Percentiles rank a stretch among this genome's conserved stretches.
phyloP scores from a whole-genome alignment of 2,113 vertebrate species.

The Eudyptes chrysolophus region DNA sequence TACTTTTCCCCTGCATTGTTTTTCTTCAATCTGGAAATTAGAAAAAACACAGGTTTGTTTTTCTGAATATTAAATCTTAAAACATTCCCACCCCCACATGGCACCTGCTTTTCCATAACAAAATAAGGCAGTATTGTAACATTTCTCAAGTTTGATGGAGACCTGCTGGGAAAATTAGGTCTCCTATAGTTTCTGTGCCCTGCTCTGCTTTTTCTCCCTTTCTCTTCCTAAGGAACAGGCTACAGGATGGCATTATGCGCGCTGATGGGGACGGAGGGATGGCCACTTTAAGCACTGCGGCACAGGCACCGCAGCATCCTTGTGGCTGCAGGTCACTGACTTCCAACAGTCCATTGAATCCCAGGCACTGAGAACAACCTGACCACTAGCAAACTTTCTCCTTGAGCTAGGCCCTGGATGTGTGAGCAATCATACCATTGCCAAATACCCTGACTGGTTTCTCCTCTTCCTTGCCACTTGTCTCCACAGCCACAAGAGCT shows the following conservation, averaged over 20 bases:
- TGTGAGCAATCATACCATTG: rapidly evolving
- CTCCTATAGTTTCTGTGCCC: neutral
- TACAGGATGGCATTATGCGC: rapidly evolving
- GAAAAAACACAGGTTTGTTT: neutral
- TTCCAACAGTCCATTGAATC: neutral
- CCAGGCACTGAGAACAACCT: neutral
- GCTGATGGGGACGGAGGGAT: neutral
- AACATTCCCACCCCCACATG: neutral
- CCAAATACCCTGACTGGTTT: neutral
- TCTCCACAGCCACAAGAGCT: neutral
- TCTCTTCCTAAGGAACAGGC: neutral
- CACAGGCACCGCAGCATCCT: neutral
- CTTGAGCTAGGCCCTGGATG: neutral
- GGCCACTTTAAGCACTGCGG: neutral
- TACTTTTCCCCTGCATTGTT: neutral
- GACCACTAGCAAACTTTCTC: neutral
- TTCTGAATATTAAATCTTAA: neutral
- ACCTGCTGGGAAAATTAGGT: neutral
- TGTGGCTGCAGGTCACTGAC: neutral
- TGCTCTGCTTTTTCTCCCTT: neutral
- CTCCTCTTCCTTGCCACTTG: neutral
- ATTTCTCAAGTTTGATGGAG: neutral
- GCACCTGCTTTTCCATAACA: neutral
- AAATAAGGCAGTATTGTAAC: neutral
- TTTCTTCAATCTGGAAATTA: neutral